These are phyloP conservation scores for Entomobrya proxima DNA, from an alignment of 2,888 invertebrate genomes.

Conservation along the genomic window DNA sequence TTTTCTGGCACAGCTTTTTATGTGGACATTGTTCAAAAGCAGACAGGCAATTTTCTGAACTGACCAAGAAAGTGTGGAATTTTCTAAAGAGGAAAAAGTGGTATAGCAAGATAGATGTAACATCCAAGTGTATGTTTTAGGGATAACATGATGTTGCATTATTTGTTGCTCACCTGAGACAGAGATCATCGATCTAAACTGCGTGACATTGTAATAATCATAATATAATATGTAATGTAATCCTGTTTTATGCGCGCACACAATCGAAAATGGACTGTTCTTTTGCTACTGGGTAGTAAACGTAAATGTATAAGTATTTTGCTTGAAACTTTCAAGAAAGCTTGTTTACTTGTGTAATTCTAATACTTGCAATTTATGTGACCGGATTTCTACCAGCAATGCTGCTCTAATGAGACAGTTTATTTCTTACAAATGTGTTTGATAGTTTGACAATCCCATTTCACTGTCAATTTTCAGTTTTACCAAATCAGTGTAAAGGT, in stretches of 20 bases:
- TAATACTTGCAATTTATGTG: not conserved
- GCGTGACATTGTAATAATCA: slow-evolving; percentile 39
- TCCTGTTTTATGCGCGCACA: not conserved
- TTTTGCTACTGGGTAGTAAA: slow-evolving; percentile 4
- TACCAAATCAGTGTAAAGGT: too few species aligned
- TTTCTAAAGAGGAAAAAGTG: slow-evolving; percentile 28
- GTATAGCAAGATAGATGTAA: slow-evolving; percentile 35
- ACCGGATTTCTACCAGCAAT: not conserved
- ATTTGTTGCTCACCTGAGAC: slow-evolving; percentile 2
- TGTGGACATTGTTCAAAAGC: not conserved
- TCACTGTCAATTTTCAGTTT: slow-evolving; percentile 18
- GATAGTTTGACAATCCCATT: slow-evolving; percentile 15
- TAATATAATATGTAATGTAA: slow-evolving; percentile 30
- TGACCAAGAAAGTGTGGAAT: not conserved
- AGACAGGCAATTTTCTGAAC: not conserved
- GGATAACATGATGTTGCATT: slow-evolving; percentile 29
- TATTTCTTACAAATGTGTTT: not conserved
- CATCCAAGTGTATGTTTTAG: not conserved
- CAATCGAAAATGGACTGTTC: not conserved
- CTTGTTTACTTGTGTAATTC: not conserved
- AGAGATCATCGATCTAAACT: slow-evolving; percentile 47
- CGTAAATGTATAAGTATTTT: not conserved
- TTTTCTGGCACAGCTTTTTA: not conserved
- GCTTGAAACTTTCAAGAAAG: not conserved
- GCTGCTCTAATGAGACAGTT: slow-evolving; percentile 21